Percentiles rank a stretch among this genome's conserved stretches.
Evolutionary conservation across 2,113 vertebrate species (phyloP).

Genomic region (Pipa parva): DNA sequence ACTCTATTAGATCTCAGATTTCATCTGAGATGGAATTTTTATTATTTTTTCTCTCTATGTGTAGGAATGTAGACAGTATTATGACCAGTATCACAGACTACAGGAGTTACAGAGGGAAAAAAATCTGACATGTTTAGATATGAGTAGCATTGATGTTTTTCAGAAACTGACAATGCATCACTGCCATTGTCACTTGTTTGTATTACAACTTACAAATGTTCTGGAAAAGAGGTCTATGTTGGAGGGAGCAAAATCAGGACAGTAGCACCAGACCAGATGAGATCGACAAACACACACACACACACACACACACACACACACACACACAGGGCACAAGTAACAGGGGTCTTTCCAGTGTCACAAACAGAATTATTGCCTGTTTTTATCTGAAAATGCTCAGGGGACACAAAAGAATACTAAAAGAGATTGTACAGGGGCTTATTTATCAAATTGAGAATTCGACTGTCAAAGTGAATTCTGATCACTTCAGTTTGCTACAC

Average conservation of each 20-base stretch:
- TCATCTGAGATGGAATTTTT: slow-evolving; percentile 72
- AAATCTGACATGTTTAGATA: slow-evolving; percentile 70
- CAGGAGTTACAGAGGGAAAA: slow-evolving; percentile 74
- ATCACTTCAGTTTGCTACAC: too few species aligned
- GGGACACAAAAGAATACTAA: slow-evolving; percentile 66
- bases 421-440: too few species aligned
- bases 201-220: slow-evolving; percentile 79
- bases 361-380: slow-evolving; percentile 81
- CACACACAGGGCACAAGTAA: slow-evolving; percentile 68
- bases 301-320: slow-evolving; percentile 53
- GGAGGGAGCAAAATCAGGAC: slow-evolving; percentile 57
- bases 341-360: slow-evolving; percentile 74
- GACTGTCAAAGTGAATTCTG: too few species aligned
- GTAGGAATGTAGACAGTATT: slow-evolving; percentile 83
- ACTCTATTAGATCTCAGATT: slow-evolving; percentile 74
- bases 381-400: slow-evolving; percentile 69
- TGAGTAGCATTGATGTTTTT: slow-evolving; percentile 70
- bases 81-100: slow-evolving; percentile 77
- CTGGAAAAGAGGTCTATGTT: slow-evolving; percentile 68
- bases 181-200: slow-evolving; percentile 72
- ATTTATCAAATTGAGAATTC: too few species aligned
- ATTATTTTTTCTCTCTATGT: slow-evolving; percentile 61
- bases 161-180: slow-evolving; percentile 66
- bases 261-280: slow-evolving; percentile 72
- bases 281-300: slow-evolving; percentile 67